Conservation (phyloP, 2,797 vertebrate species). For the Pseudochirops cupreus region DNA sequence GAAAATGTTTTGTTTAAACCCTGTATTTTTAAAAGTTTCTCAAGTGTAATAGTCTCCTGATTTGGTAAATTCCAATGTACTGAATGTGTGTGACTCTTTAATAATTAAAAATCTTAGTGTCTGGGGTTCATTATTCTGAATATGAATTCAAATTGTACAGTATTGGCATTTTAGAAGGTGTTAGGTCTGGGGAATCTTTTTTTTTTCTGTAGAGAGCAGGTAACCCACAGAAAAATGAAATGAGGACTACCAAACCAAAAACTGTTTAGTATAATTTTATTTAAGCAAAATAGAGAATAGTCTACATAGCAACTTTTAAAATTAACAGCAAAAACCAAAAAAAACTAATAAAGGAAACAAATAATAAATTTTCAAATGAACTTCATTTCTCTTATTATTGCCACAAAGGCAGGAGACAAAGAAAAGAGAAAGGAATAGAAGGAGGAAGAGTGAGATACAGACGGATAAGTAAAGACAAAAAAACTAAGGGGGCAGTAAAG, state of each 20-base stretch:
- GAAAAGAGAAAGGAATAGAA: neutral
- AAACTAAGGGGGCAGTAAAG: neutral
- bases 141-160: neutral
- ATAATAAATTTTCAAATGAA: constrained; percentile 31
- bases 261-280: neutral
- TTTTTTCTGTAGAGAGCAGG: neutral
- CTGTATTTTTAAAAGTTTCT: neutral
- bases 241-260: neutral
- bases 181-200: neutral
- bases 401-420: constrained; percentile 7
- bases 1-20: neutral
- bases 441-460: neutral
- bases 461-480: neutral
- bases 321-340: neutral
- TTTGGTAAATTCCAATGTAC: neutral
- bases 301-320: constrained; percentile 29
- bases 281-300: neutral
- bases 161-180: neutral
- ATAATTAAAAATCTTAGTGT: neutral
- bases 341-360: constrained; percentile 9
- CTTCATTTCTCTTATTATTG: constrained; percentile 37
- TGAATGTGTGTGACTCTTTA: neutral
- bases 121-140: neutral
- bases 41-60: neutral
- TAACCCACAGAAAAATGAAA: neutral